A percentile compares a stretch with the other conserved stretches of the same genome.
These are phyloP conservation scores for Psilopogon haemacephalus DNA, from an alignment of 2,113 vertebrate genomes.

Conservation along the genomic window DNA sequence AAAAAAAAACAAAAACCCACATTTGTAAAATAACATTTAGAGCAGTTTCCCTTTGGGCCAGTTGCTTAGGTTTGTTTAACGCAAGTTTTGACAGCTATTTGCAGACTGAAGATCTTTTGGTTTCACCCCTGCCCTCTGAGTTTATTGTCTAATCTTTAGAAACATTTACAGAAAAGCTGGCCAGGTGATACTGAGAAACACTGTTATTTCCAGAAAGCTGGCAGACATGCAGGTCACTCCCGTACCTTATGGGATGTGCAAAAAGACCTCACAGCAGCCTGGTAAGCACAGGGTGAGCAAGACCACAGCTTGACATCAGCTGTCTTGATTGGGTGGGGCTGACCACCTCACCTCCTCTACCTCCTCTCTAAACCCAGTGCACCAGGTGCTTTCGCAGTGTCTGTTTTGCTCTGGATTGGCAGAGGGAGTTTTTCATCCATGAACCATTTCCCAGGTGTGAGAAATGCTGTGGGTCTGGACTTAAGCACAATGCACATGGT, in stretches of 20 bases:
- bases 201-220: background rate
- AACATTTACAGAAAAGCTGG: background rate
- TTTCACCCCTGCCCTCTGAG: background rate
- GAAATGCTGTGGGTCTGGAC: fast-evolving
- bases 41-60: background rate
- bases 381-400: background rate
- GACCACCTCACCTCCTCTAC: background rate
- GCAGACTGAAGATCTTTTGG: background rate
- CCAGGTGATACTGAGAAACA: background rate
- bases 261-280: background rate
- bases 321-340: background rate
- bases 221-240: background rate
- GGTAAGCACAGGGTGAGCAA: background rate
- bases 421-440: background rate
- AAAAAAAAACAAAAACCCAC: background rate
- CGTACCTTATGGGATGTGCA: fast-evolving
- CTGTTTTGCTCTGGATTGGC: background rate
- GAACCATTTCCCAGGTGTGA: background rate
- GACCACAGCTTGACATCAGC: background rate
- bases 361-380: background rate
- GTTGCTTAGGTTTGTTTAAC: background rate
- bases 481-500: fast-evolving
- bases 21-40: background rate
- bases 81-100: background rate
- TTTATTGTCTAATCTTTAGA: background rate